phyloP scores from a whole-genome alignment of 2,888 invertebrate species.

The Callosobruchus maculatus region DNA sequence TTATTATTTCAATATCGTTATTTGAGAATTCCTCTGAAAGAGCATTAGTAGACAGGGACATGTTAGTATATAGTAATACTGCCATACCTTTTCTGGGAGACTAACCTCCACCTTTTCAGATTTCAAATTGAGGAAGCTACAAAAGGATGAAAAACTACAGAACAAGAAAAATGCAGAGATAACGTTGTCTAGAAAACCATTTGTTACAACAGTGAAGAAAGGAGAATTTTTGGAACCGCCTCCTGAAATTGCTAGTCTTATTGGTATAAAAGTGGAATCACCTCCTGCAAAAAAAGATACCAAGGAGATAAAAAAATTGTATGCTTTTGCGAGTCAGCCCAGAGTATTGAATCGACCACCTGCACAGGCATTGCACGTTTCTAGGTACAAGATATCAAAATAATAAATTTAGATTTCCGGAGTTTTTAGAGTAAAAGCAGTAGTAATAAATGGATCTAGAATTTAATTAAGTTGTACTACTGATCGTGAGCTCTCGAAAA shows the following conservation, averaged over 20 bases:
- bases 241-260: constrained; percentile 63
- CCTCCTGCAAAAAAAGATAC: constrained; percentile 29
- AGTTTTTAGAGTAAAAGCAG: background rate
- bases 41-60: no score
- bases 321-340: constrained; percentile 66
- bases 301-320: constrained; percentile 49
- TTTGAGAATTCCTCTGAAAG: no score
- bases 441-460: background rate
- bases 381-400: constrained; percentile 16
- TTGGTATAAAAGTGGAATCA: constrained; percentile 52
- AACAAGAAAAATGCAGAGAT: constrained; percentile 26
- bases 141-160: constrained; percentile 55
- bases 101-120: constrained; percentile 41
- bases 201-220: constrained; percentile 76
- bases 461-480: no score
- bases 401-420: background rate
- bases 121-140: constrained; percentile 65
- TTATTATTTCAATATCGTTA: no score
- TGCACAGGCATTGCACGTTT: constrained; percentile 38
- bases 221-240: constrained; percentile 78
- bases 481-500: no score
- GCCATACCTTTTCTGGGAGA: background rate
- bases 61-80: no score
- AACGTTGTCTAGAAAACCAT: constrained; percentile 52
- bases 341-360: constrained; percentile 49